Percentiles rank a stretch among this genome's conserved stretches.
Evolutionary conservation across 2,888 invertebrate genomes (phyloP).

Genomic region (Portevinia maculata): DNA sequence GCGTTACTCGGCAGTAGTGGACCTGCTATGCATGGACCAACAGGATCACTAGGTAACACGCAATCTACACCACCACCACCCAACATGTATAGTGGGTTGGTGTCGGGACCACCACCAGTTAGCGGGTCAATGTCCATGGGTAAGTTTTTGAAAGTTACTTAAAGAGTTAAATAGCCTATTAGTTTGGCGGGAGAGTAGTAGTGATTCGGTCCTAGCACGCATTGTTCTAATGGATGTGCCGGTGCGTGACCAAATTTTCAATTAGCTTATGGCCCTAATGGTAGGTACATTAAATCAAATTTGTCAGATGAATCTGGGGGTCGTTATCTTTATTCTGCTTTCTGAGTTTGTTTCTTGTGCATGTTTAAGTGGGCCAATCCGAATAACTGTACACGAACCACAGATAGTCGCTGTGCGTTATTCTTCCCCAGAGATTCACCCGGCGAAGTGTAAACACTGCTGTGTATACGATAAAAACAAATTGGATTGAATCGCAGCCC

Average conservation of each 20-base stretch:
- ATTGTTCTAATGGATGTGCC: slow-evolving; percentile 39
- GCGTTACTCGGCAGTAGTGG: slow-evolving; percentile 76
- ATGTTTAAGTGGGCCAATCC: not conserved
- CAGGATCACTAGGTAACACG: slow-evolving; percentile 69
- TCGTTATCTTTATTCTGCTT: slow-evolving; percentile 1
- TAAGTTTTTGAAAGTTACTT: slow-evolving; percentile 73
- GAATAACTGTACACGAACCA: slow-evolving; percentile 10
- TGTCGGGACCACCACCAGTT: slow-evolving; percentile 77
- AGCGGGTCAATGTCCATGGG: slow-evolving; percentile 80
- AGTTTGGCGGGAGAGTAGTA: slow-evolving; percentile 1
- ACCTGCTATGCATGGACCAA: slow-evolving; percentile 69
- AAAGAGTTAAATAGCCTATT: not conserved
- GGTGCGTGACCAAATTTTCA: slow-evolving; percentile 64
- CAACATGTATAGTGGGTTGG: slow-evolving; percentile 79
- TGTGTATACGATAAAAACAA: slow-evolving; percentile 56
- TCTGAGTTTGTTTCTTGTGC: slow-evolving; percentile 3
- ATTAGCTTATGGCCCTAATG: slow-evolving; percentile 51
- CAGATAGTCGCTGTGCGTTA: slow-evolving; percentile 24
- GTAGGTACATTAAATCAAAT: slow-evolving; percentile 66
- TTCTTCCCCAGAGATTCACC: slow-evolving; percentile 26
- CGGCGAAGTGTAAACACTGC: slow-evolving; percentile 61
- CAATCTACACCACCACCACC: slow-evolving; percentile 78
- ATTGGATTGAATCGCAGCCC: slow-evolving; percentile 45
- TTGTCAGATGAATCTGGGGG: not conserved
- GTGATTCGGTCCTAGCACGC: slow-evolving; percentile 14